phyloP scores from a whole-genome alignment of 2,888 invertebrate species.

The Ornithoptera priamus region DNA sequence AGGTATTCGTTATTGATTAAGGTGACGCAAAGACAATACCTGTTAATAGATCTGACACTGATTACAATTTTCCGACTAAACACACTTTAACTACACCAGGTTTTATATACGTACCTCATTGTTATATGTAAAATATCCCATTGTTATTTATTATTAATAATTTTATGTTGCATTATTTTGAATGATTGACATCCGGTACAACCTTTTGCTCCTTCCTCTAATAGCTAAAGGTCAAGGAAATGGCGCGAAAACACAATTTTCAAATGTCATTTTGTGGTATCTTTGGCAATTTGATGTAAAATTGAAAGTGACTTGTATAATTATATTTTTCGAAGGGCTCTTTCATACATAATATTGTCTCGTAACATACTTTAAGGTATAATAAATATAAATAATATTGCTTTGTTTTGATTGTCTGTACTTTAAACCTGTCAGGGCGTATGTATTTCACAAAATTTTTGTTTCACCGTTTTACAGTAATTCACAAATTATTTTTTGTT shows the following conservation, averaged over 20 bases:
- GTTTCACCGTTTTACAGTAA: too few species aligned
- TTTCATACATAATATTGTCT: too few species aligned
- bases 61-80: slow-evolving; percentile 16
- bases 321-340: too few species aligned
- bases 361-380: too few species aligned
- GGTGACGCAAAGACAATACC: slow-evolving; percentile 20
- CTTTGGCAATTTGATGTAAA: too few species aligned
- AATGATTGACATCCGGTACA: not conserved
- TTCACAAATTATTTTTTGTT: too few species aligned
- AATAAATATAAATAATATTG: too few species aligned
- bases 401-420: too few species aligned
- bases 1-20: slow-evolving; percentile 16
- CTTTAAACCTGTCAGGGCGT: too few species aligned
- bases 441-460: too few species aligned
- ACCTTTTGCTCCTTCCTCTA: not conserved
- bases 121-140: not conserved
- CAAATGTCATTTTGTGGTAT: not conserved
- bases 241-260: not conserved
- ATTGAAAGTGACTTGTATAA: too few species aligned
- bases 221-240: slow-evolving; percentile 13
- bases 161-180: not conserved
- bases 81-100: slow-evolving; percentile 7
- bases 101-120: slow-evolving; percentile 4
- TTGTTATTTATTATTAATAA: slow-evolving; percentile 2
- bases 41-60: slow-evolving; percentile 16